A percentile compares a stretch with the other conserved stretches of the same genome.
Conservation (phyloP, 1,140 invertebrate genomes). For the Platyscapa corneri region DNA sequence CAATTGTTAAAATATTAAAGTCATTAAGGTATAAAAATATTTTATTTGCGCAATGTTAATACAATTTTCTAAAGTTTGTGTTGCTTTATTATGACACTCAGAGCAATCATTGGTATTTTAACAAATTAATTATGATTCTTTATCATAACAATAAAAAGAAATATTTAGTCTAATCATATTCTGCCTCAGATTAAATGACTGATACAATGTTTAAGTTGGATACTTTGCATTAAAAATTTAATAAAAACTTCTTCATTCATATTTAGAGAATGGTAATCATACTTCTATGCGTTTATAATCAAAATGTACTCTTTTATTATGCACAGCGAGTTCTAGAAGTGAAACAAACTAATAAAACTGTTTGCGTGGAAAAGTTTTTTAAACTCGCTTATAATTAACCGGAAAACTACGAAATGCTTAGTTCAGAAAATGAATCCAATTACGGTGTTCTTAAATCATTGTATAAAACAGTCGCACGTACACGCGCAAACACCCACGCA, state of each 20-base stretch:
- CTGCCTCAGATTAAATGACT: neutral
- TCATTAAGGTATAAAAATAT: neutral
- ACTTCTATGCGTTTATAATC: neutral
- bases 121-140: neutral
- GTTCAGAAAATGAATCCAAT: neutral
- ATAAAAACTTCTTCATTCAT: neutral
- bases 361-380: neutral
- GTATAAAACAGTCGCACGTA: neutral
- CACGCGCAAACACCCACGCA: too few species aligned
- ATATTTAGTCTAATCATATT: neutral
- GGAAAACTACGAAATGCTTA: neutral
- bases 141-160: neutral
- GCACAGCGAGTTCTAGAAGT: too few species aligned
- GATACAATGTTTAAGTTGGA: neutral
- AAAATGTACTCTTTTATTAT: neutral
- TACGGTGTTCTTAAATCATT: neutral
- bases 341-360: neutral
- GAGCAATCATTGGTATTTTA: neutral
- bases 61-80: neutral
- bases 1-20: neutral
- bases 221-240: neutral
- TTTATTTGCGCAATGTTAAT: neutral
- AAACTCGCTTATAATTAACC: neutral
- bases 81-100: too few species aligned
- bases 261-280: neutral